Evolutionary conservation across 2,113 vertebrate species (phyloP).

Genomic region (Barbus barbus): DNA sequence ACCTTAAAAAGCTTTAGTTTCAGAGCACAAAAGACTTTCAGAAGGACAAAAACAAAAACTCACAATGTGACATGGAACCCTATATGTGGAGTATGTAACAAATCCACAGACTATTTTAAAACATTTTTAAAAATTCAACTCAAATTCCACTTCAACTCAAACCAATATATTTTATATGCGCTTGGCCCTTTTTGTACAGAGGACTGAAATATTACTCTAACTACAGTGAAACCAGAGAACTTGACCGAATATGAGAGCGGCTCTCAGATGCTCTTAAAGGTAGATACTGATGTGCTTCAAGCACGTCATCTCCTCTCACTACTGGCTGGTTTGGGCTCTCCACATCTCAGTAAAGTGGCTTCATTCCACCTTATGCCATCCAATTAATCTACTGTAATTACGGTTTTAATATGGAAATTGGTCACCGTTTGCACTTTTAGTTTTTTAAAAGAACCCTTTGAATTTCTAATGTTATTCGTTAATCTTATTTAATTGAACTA

Average conservation of each 20-base stretch:
- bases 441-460: slow-evolving; percentile 20
- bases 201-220: neutral
- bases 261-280: slow-evolving; percentile 23
- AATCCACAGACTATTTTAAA: neutral
- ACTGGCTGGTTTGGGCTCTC: slow-evolving; percentile 41
- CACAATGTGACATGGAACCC: neutral
- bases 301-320: slow-evolving; percentile 39
- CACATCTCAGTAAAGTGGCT: slow-evolving; percentile 18
- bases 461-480: neutral
- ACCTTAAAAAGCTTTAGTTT: slow-evolving; percentile 29
- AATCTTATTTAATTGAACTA: slow-evolving; percentile 15
- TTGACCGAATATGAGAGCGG: neutral
- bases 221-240: slow-evolving; percentile 17
- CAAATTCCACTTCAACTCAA: neutral
- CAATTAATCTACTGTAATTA: slow-evolving; percentile 60
- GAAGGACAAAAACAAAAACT: slow-evolving; percentile 12
- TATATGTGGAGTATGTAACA: neutral
- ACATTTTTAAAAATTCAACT: neutral
- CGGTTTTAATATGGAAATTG: slow-evolving; percentile 25
- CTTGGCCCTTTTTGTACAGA: neutral
- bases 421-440: neutral
- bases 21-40: slow-evolving; percentile 42
- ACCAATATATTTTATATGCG: neutral
- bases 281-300: slow-evolving; percentile 4
- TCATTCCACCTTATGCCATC: slow-evolving; percentile 55